Conservation (phyloP, 2,113 vertebrate genomes). For the Bufo bufo region DNA sequence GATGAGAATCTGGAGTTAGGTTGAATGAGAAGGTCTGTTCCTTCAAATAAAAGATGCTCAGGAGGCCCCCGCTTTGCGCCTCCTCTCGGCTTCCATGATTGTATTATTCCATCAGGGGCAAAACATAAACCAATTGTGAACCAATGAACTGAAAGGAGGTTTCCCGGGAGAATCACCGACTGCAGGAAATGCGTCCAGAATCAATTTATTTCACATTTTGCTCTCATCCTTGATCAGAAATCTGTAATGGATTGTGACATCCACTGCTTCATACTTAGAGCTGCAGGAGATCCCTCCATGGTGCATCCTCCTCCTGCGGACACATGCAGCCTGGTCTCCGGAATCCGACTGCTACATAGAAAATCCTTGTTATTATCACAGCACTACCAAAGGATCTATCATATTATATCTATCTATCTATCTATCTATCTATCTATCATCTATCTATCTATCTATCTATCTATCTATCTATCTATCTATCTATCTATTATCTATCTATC, state of each 20-base stretch:
- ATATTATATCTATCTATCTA: not conserved
- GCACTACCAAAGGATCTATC: no score
- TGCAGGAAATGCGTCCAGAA: constrained; percentile 23
- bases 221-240: constrained; percentile 19
- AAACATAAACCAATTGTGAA: constrained; percentile 23
- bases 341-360: no score
- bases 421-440: not conserved
- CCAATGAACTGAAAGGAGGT: constrained; percentile 27
- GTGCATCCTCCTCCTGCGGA: no score
- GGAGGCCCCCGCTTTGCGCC: not conserved
- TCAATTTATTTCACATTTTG: constrained; percentile 21
- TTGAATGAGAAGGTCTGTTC: no score
- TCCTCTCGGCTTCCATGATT: not conserved
- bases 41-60: no score
- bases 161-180: constrained; percentile 12
- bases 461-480: no score
- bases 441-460: no score
- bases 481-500: no score
- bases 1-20: no score
- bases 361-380: no score
- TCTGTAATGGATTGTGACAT: constrained; percentile 42
- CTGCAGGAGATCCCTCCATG: not conserved
- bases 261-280: not conserved
- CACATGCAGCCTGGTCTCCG: no score
- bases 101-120: constrained; percentile 19